Evolutionary conservation across 2,888 invertebrate species (phyloP), one percentile per base, ranked within the genome.

Genomic region (Phoronis australis): DNA sequence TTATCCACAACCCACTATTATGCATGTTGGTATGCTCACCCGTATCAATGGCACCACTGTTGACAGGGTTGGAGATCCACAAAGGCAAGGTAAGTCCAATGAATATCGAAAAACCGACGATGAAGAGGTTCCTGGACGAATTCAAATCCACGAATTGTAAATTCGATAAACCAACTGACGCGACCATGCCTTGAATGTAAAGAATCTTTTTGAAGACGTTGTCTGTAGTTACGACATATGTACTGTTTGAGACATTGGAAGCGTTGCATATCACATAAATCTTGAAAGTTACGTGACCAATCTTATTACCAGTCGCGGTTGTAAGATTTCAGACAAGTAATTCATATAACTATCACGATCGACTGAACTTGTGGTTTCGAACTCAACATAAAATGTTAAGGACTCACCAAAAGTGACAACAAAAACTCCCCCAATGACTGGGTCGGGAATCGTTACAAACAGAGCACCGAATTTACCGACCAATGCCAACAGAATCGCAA

Each of bases 81-180:
- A 53, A 20, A 4, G 65, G 66, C 15, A 76, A 54, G 41, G 68
- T 81, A 79, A 91, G 73, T 3, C 90, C 90, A 64, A 89, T 86
- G 78, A 92, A 90, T 54, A 91, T 80, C 4, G 90, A 88, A 67
- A 91, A 84, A 22, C 92, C 92, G 37, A 92, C 82, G 59, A 92
- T 88, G 75, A 90, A 90, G 43, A 91, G 80, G 79, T 92, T 92
- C 45, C 91, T 80, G 0, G 90, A 82, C 27, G 88, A 88, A 72
- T 88, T 85, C 55, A 92, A 77, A 67, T 90, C 83, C 37, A 91
- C 85, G 21, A 50, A 54, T 41, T 64, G 64, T 9, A 64, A 50
- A 40, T 59, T 64, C 6, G 61, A 61, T 6, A 64, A 35, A n/a
- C 64, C 64, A 4, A 64, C 60, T 1, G 63, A 60, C 3, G 57